A percentile compares a stretch with the other conserved stretches of the same genome.
Conservation (phyloP, 2,797 vertebrate genomes). For the Enteromius unitaeniatus region DNA sequence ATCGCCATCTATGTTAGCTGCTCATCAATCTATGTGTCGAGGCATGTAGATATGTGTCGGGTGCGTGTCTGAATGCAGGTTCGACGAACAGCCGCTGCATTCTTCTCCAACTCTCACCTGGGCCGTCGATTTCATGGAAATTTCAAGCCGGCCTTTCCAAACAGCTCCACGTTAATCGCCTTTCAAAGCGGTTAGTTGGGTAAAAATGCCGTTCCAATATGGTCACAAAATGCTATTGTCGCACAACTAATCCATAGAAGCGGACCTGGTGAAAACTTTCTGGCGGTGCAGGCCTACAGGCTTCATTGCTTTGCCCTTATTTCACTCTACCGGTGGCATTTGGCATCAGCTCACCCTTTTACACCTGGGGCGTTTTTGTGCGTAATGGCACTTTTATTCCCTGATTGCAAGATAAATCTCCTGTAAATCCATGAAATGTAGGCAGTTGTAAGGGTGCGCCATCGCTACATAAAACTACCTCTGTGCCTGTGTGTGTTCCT, state of each 20-base stretch:
- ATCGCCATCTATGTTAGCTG: conserved; percentile 23
- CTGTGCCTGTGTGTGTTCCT: conserved; percentile 40
- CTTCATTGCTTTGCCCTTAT: conserved; percentile 48
- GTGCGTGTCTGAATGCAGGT: conserved; percentile 81
- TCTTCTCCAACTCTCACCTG: conserved; percentile 75
- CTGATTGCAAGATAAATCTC: conserved; percentile 40
- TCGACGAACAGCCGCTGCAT: conserved; percentile 70
- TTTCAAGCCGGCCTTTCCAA: conserved; percentile 71
- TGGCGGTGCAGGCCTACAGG: conserved; percentile 60
- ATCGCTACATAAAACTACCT: conserved; percentile 52
- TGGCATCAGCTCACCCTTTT: conserved; percentile 62
- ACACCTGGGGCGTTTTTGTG: conserved; percentile 46
- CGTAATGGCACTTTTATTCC: conserved; percentile 52
- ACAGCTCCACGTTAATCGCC: conserved; percentile 58
- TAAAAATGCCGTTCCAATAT: conserved; percentile 69
- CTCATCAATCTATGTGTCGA: conserved; percentile 75
- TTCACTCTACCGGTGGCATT: conserved; percentile 51
- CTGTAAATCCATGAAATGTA: conserved; percentile 65
- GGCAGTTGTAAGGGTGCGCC: conserved; percentile 55
- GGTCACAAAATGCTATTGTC: conserved; percentile 64
- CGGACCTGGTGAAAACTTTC: conserved; percentile 74
- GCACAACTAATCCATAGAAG: conserved; percentile 72
- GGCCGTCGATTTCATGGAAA: conserved; percentile 65
- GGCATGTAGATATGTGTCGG: conserved; percentile 68
- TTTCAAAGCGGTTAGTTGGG: conserved; percentile 68